Percentiles rank a stretch among this genome's conserved stretches.
These are phyloP conservation scores for Lepidurus couesii DNA, from an alignment of 1,140 invertebrate species.

Conservation along the genomic window DNA sequence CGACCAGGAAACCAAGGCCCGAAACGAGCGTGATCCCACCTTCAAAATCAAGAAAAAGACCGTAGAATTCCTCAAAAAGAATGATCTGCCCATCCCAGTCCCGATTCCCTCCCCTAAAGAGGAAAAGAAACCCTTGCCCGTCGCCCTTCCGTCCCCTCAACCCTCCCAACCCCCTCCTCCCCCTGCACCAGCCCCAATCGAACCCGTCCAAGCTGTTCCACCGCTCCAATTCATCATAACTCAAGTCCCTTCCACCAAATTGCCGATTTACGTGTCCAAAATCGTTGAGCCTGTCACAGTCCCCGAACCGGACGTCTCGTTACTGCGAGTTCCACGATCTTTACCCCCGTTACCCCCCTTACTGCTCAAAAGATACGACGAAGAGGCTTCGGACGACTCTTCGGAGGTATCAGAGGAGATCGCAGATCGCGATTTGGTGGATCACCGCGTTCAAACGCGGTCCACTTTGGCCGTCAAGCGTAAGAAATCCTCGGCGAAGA, in stretches of 20 bases:
- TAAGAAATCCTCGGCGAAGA: slow-evolving; percentile 23
- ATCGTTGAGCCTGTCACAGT: background rate
- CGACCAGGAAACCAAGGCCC: background rate
- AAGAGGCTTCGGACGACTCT: background rate
- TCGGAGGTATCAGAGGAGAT: background rate
- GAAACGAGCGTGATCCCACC: background rate
- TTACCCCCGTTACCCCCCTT: background rate
- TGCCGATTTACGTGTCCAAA: background rate
- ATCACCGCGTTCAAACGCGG: background rate
- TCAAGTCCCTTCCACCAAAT: background rate
- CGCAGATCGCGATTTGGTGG: background rate
- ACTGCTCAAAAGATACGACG: background rate
- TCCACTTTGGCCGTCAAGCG: slow-evolving; percentile 24
- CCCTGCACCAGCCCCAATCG: background rate
- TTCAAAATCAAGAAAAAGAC: slow-evolving; percentile 2
- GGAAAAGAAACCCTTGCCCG: background rate
- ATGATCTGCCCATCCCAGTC: background rate
- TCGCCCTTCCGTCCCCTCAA: background rate
- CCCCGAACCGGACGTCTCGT: background rate
- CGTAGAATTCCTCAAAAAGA: background rate
- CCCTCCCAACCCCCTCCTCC: background rate
- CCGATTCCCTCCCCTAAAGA: background rate
- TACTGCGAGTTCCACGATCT: background rate
- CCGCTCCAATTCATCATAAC: background rate
- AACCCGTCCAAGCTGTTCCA: background rate